Evolutionary conservation across 2,797 vertebrate species (phyloP).

Genomic region (Lagocephalus sceleratus): DNA sequence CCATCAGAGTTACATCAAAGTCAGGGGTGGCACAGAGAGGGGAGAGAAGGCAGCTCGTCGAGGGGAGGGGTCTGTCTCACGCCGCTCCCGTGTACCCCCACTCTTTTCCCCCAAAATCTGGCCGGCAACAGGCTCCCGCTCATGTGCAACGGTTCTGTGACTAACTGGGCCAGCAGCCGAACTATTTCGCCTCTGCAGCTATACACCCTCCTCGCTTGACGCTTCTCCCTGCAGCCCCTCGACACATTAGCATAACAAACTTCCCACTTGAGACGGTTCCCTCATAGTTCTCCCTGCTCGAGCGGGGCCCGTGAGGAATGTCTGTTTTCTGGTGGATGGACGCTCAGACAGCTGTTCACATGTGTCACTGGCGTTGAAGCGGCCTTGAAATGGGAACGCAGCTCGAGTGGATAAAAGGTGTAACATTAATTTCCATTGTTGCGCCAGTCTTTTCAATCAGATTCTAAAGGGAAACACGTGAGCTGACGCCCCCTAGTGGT

Average conservation of each 20-base stretch:
- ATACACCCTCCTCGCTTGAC: conserved; percentile 47
- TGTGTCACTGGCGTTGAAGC: too few relatives aligned
- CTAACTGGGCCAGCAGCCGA: conserved; percentile 44
- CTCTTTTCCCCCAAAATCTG: conserved; percentile 72
- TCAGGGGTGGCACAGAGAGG: conserved; percentile 43
- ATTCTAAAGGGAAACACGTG: too few relatives aligned
- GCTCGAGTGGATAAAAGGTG: too few relatives aligned
- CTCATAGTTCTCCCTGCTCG: conserved; percentile 46
- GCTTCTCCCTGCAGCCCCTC: conserved; percentile 62
- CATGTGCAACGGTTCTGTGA: conserved; percentile 33
- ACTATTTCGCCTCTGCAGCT: conserved; percentile 45
- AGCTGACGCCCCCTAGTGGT: too few relatives aligned
- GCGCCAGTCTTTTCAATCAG: too few relatives aligned
- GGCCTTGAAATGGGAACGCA: too few relatives aligned
- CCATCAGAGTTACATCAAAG: conserved; percentile 82
- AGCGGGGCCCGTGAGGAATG: conserved; percentile 53
- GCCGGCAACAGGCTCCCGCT: conserved; percentile 69
- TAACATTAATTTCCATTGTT: too few relatives aligned
- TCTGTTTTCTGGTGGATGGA: conserved; percentile 30
- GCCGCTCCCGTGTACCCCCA: conserved; percentile 66
- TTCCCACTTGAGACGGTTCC: conserved; percentile 73
- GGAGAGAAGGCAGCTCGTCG: conserved; percentile 43
- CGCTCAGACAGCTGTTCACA: conserved; percentile 21
- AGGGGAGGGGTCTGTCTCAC: conserved; percentile 38
- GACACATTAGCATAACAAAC: conserved; percentile 72